Evolutionary conservation across 2,888 invertebrate genomes (phyloP).

Genomic region (Drepanosiphum platanoidis): DNA sequence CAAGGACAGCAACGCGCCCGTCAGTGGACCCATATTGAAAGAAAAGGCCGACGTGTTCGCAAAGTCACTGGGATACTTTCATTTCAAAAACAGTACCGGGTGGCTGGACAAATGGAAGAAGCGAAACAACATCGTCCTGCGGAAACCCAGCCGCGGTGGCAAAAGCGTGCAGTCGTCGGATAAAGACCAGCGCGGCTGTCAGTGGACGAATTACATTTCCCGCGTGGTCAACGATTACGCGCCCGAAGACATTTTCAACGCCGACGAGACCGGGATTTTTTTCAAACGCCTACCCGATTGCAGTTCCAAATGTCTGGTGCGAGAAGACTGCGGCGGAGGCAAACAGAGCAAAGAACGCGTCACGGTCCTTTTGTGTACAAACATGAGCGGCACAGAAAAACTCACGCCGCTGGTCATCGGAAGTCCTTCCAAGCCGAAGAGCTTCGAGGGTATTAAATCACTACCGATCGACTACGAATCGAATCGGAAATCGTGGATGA

Average conservation of each 20-base stretch:
- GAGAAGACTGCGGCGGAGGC: not conserved
- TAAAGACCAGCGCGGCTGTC: not conserved
- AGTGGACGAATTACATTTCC: not conserved
- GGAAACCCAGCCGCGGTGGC: not conserved
- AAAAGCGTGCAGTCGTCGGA: not conserved
- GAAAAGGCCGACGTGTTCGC: slow-evolving; percentile 14
- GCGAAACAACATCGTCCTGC: not conserved
- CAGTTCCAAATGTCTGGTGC: not conserved
- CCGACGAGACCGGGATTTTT: not conserved
- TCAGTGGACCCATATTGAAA: slow-evolving; percentile 9
- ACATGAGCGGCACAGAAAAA: slow-evolving; percentile 25
- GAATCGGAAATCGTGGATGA: not conserved
- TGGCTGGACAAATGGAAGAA: slow-evolving; percentile 37
- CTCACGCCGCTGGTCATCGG: not conserved
- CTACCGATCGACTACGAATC: slow-evolving; percentile 14
- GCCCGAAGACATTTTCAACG: not conserved
- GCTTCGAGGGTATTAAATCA: not conserved
- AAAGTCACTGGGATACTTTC: not conserved
- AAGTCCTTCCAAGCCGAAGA: not conserved
- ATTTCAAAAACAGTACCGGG: slow-evolving; percentile 15
- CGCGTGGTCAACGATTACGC: not conserved
- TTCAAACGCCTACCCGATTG: not conserved
- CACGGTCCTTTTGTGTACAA: slow-evolving; percentile 20
- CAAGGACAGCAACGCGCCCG: not conserved
- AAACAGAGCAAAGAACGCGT: not conserved